A percentile compares a stretch with the other conserved stretches of the same genome.
Evolutionary conservation across 2,113 vertebrate species (phyloP).

Genomic region (Melanocharis versteri): DNA sequence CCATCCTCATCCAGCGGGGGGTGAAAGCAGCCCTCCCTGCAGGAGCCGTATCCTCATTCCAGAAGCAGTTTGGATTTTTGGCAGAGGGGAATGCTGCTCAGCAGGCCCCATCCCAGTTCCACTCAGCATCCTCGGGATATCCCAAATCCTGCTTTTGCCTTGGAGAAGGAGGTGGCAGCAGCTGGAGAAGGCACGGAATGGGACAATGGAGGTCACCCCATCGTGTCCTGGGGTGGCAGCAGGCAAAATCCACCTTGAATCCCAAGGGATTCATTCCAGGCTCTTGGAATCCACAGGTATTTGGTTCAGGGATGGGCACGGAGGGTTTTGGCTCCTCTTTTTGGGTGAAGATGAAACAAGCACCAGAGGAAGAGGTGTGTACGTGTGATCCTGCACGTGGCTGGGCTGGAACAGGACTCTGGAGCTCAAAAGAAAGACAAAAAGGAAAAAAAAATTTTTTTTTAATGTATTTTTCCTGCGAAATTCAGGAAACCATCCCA

Average conservation of each 20-base stretch:
- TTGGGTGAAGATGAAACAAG: neutral
- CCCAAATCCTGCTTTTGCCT: neutral
- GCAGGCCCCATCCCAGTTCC: neutral
- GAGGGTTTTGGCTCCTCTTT: neutral
- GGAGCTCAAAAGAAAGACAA: neutral
- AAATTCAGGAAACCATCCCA: slow-evolving; percentile 68
- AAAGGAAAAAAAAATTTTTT: neutral
- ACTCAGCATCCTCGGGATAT: neutral
- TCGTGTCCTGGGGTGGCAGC: neutral
- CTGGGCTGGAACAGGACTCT: neutral
- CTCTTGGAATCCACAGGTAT: neutral
- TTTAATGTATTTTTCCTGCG: slow-evolving; percentile 1
- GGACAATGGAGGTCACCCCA: fast-evolving
- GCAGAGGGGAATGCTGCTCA: neutral
- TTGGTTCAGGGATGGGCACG: fast-evolving
- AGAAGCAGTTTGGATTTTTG: neutral
- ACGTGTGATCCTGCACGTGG: neutral
- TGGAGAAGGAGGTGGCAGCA: neutral
- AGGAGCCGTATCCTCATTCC: neutral
- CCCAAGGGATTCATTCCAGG: fast-evolving
- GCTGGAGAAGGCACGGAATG: neutral
- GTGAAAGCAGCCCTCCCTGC: neutral
- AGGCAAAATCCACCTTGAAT: fast-evolving
- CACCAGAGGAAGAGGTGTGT: fast-evolving
- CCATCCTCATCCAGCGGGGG: neutral